Conservation (phyloP, 2,797 vertebrate genomes). For the Gallinago stenura region DNA sequence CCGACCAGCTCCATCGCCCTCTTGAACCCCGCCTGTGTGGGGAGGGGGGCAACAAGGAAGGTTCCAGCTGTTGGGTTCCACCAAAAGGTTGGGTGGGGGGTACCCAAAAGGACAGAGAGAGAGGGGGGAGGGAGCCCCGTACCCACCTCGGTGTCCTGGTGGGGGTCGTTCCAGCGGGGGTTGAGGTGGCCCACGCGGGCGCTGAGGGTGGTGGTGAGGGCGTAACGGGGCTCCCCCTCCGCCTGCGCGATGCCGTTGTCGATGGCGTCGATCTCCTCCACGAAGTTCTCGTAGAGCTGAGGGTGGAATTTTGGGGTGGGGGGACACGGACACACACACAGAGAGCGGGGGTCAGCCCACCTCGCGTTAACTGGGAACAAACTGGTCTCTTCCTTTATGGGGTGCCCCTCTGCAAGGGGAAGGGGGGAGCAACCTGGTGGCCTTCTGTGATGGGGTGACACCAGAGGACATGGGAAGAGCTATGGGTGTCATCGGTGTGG, state of each 20-base stretch:
- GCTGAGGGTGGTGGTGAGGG: constrained; percentile 87
- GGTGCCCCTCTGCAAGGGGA: too few relatives aligned
- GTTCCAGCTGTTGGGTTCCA: too few relatives aligned
- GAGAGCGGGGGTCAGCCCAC: background rate
- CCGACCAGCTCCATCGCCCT: constrained; percentile 89
- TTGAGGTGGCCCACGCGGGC: constrained; percentile 89
- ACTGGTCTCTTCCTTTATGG: background rate
- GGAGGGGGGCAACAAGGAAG: constrained; percentile 22
- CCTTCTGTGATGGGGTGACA: too few relatives aligned
- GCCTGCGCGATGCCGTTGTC: constrained; percentile 94
- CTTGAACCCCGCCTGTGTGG: constrained; percentile 85
- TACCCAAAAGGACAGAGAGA: too few relatives aligned
- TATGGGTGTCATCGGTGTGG: too few relatives aligned
- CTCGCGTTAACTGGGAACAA: background rate
- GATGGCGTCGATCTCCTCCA: constrained; percentile 94
- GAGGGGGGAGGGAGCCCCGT: background rate
- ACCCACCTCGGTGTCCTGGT: constrained; percentile 90
- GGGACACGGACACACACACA: too few relatives aligned
- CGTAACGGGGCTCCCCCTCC: constrained; percentile 87
- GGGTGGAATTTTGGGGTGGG: background rate
- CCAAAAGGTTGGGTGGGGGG: too few relatives aligned
- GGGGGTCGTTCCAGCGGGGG: constrained; percentile 91
- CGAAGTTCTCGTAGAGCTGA: constrained; percentile 95
- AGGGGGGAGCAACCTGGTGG: too few relatives aligned
- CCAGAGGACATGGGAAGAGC: too few relatives aligned